A percentile compares a stretch with the other conserved stretches of the same genome.
Evolutionary conservation across 1,140 invertebrate genomes (phyloP).

Genomic region (Amphibalanus amphitrite): DNA sequence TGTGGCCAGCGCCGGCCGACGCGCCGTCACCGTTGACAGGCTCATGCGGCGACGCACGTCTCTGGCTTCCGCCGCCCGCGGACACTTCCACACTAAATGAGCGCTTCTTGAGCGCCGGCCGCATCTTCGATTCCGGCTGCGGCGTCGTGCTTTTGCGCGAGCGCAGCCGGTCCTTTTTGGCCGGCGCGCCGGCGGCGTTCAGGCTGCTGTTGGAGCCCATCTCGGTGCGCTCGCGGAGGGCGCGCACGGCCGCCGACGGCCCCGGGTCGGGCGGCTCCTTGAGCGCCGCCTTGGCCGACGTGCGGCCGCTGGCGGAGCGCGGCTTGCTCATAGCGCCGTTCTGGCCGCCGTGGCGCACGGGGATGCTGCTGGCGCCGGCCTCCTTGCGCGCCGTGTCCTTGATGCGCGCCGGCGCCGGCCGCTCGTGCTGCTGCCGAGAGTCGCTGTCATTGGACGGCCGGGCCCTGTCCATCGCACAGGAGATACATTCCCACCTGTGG

Average conservation of each 20-base stretch:
- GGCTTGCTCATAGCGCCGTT: neutral
- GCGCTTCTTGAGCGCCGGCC: conserved; percentile 1
- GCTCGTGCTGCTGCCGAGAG: too few species aligned
- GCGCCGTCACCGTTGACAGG: neutral
- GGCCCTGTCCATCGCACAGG: too few species aligned
- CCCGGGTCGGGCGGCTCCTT: neutral
- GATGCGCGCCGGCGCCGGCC: too few species aligned
- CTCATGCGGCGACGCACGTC: neutral
- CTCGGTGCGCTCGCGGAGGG: neutral
- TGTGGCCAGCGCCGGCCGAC: neutral
- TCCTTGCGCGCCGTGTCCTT: neutral
- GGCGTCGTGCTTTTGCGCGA: neutral
- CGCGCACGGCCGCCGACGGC: neutral
- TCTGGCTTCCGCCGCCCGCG: neutral
- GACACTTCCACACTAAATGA: neutral
- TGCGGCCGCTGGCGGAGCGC: too few species aligned
- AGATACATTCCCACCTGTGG: too few species aligned
- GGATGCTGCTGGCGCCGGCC: neutral
- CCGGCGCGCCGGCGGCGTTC: neutral
- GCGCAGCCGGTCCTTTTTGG: neutral
- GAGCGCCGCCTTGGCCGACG: too few species aligned
- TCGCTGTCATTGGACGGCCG: too few species aligned
- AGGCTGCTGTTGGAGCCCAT: neutral
- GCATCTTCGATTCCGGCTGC: neutral
- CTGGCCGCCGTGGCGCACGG: neutral